These are phyloP conservation scores for Zhuqinia jingwanae DNA, from an alignment of 2,888 invertebrate genomes.

Conservation along the genomic window DNA sequence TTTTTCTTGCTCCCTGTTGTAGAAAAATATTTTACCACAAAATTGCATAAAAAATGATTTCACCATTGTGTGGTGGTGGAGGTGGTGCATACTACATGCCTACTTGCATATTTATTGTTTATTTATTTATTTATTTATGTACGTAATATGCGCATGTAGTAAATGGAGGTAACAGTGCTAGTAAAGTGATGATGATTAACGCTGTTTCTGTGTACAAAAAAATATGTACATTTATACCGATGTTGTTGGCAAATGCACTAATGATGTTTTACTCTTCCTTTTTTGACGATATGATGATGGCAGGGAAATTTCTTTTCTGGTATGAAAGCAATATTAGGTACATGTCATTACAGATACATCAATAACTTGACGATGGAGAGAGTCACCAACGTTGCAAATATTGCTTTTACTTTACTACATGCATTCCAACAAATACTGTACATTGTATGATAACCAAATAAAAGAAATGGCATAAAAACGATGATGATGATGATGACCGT, in stretches of 20 bases:
- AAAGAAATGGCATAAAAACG: too few species aligned
- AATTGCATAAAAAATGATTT: constrained; percentile 48
- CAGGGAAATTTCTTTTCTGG: constrained; percentile 5
- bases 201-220: constrained; percentile 24
- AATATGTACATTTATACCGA: neutral
- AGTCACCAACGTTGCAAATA: neutral
- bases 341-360: constrained; percentile 43
- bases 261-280: constrained; percentile 9
- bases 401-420: constrained; percentile 12
- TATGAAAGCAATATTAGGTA: constrained; percentile 28
- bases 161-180: neutral
- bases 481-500: too few species aligned
- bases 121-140: neutral
- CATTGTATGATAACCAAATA: too few species aligned
- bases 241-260: too few species aligned
- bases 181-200: constrained; percentile 61
- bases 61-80: constrained; percentile 3
- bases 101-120: constrained; percentile 11
- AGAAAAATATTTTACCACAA: constrained; percentile 52
- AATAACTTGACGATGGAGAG: neutral
- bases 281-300: constrained; percentile 8
- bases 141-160: neutral
- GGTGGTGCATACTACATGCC: neutral
- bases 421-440: too few species aligned
- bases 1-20: neutral